Evolutionary conservation across 1,140 invertebrate genomes (phyloP).

Genomic region (Drosophila leontia): DNA sequence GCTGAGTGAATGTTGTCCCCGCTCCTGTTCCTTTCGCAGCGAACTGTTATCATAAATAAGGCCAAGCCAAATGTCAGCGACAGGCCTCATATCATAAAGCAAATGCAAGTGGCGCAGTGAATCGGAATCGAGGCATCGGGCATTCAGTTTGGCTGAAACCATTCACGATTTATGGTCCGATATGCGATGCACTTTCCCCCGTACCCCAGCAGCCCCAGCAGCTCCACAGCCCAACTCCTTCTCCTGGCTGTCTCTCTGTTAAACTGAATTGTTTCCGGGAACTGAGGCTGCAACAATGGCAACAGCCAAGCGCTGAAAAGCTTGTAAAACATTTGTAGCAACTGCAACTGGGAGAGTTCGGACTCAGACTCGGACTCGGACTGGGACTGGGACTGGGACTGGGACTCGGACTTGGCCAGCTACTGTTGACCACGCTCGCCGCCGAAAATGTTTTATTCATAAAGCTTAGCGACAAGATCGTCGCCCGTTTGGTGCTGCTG

Average conservation of each 20-base stretch:
- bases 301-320: constrained; percentile 79
- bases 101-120: constrained; percentile 81
- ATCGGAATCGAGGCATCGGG: constrained; percentile 70
- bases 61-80: constrained; percentile 75
- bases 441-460: constrained; percentile 81
- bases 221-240: background rate
- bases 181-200: constrained; percentile 62
- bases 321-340: constrained; percentile 84
- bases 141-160: constrained; percentile 62
- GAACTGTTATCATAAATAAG: constrained; percentile 80
- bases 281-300: constrained; percentile 69
- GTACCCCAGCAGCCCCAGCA: background rate
- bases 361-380: constrained; percentile 11
- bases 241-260: constrained; percentile 47
- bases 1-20: constrained; percentile 47
- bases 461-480: constrained; percentile 78
- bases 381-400: constrained; percentile 10
- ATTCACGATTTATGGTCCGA: constrained; percentile 80
- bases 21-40: constrained; percentile 20
- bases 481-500: constrained; percentile 62
- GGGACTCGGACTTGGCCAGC: constrained; percentile 45
- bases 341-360: constrained; percentile 61
- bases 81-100: constrained; percentile 80
- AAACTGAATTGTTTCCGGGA: constrained; percentile 83
- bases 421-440: constrained; percentile 77